A percentile compares a stretch with the other conserved stretches of the same genome.
phyloP scores from a whole-genome alignment of 2,113 vertebrate species.

The Barbus barbus region DNA sequence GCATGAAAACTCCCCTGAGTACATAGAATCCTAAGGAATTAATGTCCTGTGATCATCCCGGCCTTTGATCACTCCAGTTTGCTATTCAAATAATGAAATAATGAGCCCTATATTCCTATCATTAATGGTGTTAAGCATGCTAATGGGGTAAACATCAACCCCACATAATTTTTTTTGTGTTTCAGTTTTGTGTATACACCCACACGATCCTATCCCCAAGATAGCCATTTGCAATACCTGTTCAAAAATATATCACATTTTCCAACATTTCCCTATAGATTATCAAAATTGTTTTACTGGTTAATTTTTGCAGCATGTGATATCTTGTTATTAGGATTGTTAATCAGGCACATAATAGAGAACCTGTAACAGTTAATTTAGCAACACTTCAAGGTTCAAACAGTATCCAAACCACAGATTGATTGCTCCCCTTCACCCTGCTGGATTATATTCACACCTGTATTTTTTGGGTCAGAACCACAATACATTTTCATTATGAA shows the following conservation, averaged over 20 bases:
- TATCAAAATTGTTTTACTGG: too few species aligned
- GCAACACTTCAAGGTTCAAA: neutral
- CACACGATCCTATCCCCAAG: neutral
- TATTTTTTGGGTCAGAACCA: neutral
- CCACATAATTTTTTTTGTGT: too few species aligned
- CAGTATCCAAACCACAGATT: neutral
- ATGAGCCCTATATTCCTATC: conserved; percentile 47
- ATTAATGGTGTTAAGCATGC: conserved; percentile 52
- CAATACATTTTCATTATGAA: neutral
- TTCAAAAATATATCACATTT: too few species aligned
- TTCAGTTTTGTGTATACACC: too few species aligned
- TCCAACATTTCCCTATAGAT: too few species aligned
- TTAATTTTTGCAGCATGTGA: too few species aligned
- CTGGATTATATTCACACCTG: neutral
- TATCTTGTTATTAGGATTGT: too few species aligned
- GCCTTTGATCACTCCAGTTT: conserved; percentile 31
- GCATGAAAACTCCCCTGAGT: conserved; percentile 39
- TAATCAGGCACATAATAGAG: too few species aligned
- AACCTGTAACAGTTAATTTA: neutral
- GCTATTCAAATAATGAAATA: conserved; percentile 43
- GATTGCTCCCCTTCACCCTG: too few species aligned
- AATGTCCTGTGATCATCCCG: conserved; percentile 26
- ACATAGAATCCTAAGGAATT: conserved; percentile 34
- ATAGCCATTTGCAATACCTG: neutral
- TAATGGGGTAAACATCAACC: conserved; percentile 51